Evolutionary conservation across 2,797 vertebrate species (phyloP), one percentile per base, ranked within the genome.

Genomic region (Philypnodon macrostomus): DNA sequence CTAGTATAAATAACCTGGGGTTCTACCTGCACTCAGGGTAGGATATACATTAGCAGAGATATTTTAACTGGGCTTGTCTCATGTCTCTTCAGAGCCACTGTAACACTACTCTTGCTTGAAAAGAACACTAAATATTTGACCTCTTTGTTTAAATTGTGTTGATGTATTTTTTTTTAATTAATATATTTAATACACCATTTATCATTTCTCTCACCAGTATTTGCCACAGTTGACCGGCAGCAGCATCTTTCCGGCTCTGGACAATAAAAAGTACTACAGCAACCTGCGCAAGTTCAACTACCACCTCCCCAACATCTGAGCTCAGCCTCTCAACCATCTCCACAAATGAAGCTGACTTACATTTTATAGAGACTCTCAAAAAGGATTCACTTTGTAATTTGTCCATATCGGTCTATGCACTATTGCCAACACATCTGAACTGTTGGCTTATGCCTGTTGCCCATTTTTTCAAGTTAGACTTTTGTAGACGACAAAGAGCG

Each of bases 221-320:
- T 81, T 98, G 59, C 95, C 95, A 11, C 94, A 96, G 85, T 80
- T 97, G 57, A 94, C 94, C 7, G 76, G 86, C 73, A 92, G 90
- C 55, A 90, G 88, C 5, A 44, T 91, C 72, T 92, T 96, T 52
- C 94, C 95, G 19, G 85, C 90, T 10, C 47, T 94, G 90, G 94
- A 97, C 55, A 91, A 79, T 65, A 95, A 91, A 80, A 95, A 93
- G 58, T 88, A 88, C 81, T 91, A 86, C 81, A 91, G 68, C 82
- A 90, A 92, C 69, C 78, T 90, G 44, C 90, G 84, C 70, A 95
- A 90, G 77, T 87, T 92, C 39, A 93, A 92, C 87, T 97, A 90
- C 58, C 93, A 85, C 54, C 92, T 98, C 1, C 95, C 95, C 4
- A 95, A 95, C 84, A 97, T 98, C 84, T 98, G 85, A 88, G 8